phyloP scores from a whole-genome alignment of 23 tunicate species.

The Clavelina lepadiformis region DNA sequence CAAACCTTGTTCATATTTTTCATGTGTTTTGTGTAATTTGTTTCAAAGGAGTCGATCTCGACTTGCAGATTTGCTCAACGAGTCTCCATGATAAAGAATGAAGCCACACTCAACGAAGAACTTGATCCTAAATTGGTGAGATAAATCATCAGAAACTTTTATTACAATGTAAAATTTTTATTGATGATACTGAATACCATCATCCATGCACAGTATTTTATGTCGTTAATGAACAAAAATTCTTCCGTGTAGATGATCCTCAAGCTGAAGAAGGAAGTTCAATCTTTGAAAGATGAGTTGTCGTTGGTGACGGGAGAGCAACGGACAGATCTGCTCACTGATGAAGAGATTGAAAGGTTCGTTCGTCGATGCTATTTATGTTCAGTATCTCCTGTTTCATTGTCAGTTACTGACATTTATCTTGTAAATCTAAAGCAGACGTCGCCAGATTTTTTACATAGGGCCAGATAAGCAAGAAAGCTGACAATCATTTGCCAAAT shows the following conservation, averaged over 20 bases:
- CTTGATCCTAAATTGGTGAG: conserved; percentile 87
- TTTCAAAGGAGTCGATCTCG: conserved; percentile 89
- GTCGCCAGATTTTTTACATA: too few species aligned
- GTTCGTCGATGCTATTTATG: too few species aligned
- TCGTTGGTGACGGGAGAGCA: conserved; percentile 74
- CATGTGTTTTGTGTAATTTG: neutral
- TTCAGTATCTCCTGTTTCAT: too few species aligned
- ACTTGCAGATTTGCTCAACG: conserved; percentile 93
- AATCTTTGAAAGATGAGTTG: conserved; percentile 74
- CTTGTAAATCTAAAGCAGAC: too few species aligned
- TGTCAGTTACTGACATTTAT: too few species aligned
- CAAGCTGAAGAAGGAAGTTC: conserved; percentile 82
- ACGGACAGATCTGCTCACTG: conserved; percentile 59
- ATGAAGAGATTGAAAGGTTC: conserved; percentile 70
- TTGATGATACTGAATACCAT: too few species aligned
- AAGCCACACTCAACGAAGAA: conserved; percentile 90
- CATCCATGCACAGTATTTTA: too few species aligned
- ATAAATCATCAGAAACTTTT: too few species aligned
- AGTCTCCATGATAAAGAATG: conserved; percentile 91
- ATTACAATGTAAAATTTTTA: too few species aligned
- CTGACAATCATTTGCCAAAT: too few species aligned
- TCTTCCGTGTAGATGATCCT: conserved; percentile 68
- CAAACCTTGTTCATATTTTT: neutral
- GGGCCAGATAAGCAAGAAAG: too few species aligned
- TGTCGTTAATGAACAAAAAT: too few species aligned